Evolutionary conservation across 2,888 invertebrate genomes (phyloP), one percentile per base, ranked within the genome.

Genomic region (Drosophila paracracens): DNA sequence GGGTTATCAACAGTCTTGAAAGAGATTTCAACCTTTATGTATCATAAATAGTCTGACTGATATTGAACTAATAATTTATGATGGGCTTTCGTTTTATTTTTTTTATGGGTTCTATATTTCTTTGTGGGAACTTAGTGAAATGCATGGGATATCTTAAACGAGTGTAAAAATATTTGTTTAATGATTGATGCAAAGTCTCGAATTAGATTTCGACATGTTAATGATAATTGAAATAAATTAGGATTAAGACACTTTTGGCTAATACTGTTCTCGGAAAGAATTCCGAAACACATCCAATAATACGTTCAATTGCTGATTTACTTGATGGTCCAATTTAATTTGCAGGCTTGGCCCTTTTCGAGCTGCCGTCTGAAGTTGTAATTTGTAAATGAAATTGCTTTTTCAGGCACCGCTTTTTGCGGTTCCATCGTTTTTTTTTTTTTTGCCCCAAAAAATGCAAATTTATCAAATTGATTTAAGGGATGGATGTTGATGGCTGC

Each of bases 341-440:
- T 33, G 40, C 66, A 63, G 59, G 50, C 63, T 60, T 57, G 33
- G 57, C 53, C 63, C 53, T 53, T 70, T 70, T 21, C 36, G 6
- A 51, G 33, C 35, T 40, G 40, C 48, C 36, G 16, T 13, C n/a
- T n/a, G 27, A n/a, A 38, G 76, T 88, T 82, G 88, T 88, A 83
- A 84, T 88, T 84, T 84, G 86, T 77, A 85, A 83, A 88, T 84
- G 74, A 85, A 84, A 84, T 88, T 88, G 85, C 72, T 81, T 79
- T 84, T 68, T 38, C 25, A 36, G 78, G 75, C 64, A 50, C 60
- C 50, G 56, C 60, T 65, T 70, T 63, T 66, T 66, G 63, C 25
- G 69, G 56, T 58, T 59, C n/a, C 40, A 38, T 33, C 33, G n/a
- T 62, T 63, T 65, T 54, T 40, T 57, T 46, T 27, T 48, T 60